phyloP scores from a whole-genome alignment of 2,888 invertebrate species.

The Hemistola chrysoprasaria region DNA sequence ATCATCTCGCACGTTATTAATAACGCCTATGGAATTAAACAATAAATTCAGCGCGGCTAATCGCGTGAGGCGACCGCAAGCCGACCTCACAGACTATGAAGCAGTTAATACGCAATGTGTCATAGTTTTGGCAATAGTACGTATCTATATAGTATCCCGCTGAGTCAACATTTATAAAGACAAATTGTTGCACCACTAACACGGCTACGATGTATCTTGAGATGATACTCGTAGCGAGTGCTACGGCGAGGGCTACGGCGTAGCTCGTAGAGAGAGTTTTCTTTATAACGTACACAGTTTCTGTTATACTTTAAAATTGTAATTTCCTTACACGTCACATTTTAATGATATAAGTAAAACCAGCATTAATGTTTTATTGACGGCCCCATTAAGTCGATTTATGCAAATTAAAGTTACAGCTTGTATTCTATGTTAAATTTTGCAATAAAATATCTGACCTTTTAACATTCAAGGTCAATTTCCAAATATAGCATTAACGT shows the following conservation, averaged over 20 bases:
- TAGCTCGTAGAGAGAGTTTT: conserved; percentile 37
- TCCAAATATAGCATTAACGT: conserved; percentile 1
- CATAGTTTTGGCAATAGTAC: too few relatives aligned
- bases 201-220: conserved; percentile 73
- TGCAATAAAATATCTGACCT: not conserved
- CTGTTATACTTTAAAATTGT: conserved; percentile 37
- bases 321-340: too few relatives aligned
- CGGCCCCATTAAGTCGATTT: too few relatives aligned
- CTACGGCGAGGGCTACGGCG: conserved; percentile 29
- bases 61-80: conserved; percentile 73
- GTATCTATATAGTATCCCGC: conserved; percentile 54
- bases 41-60: conserved; percentile 79
- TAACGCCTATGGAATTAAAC: conserved; percentile 80
- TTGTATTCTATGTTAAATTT: too few relatives aligned
- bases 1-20: conserved; percentile 78
- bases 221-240: conserved; percentile 52
- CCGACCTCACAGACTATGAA: conserved; percentile 23
- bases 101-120: too few relatives aligned
- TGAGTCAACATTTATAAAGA: conserved; percentile 82
- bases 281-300: conserved; percentile 33
- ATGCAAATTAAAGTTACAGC: too few relatives aligned
- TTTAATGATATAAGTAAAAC: too few relatives aligned
- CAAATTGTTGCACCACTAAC: conserved; percentile 79
- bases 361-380: too few relatives aligned
- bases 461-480: not conserved